A percentile compares a stretch with the other conserved stretches of the same genome.
These are phyloP conservation scores for Macropis europaea DNA, from an alignment of 2,888 invertebrate species.

Conservation along the genomic window DNA sequence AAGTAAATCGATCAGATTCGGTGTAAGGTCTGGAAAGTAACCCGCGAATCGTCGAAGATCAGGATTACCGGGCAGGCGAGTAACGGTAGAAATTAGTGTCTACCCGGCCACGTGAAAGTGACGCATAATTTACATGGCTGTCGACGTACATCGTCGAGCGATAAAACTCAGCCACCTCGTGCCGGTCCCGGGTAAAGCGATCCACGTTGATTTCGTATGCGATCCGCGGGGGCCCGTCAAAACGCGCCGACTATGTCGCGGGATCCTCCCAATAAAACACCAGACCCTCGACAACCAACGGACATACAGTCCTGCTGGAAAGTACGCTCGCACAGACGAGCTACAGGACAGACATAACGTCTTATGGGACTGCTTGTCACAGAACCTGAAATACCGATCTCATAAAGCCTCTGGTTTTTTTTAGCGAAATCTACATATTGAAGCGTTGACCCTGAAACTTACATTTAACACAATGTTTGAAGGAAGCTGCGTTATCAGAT, in stretches of 20 bases:
- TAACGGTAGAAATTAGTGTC: slow-evolving; percentile 47
- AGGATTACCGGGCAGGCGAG: slow-evolving; percentile 8
- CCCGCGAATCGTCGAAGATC: background rate
- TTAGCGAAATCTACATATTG: too few species aligned
- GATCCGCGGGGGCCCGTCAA: slow-evolving; percentile 71
- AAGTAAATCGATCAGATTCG: background rate
- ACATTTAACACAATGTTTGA: too few species aligned
- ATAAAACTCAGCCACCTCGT: slow-evolving; percentile 58
- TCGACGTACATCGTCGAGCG: slow-evolving; percentile 47
- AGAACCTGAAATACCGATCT: too few species aligned
- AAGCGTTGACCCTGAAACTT: too few species aligned
- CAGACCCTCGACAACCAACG: slow-evolving; percentile 16
- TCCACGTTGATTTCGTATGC: slow-evolving; percentile 70
- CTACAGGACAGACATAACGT: too few species aligned
- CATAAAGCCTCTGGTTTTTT: too few species aligned
- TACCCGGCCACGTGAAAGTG: slow-evolving; percentile 42
- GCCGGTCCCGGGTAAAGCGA: slow-evolving; percentile 32
- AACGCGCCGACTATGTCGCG: slow-evolving; percentile 73
- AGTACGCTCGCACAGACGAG: slow-evolving; percentile 1
- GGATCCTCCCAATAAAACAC: slow-evolving; percentile 69
- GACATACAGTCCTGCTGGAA: slow-evolving; percentile 36
- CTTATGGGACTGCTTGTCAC: too few species aligned
- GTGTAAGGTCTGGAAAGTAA: background rate
- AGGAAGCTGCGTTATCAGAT: too few species aligned
- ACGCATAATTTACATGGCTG: slow-evolving; percentile 61